These are phyloP conservation scores for Pachydiplax longipennis DNA, from an alignment of 2,888 invertebrate species.

Conservation along the genomic window DNA sequence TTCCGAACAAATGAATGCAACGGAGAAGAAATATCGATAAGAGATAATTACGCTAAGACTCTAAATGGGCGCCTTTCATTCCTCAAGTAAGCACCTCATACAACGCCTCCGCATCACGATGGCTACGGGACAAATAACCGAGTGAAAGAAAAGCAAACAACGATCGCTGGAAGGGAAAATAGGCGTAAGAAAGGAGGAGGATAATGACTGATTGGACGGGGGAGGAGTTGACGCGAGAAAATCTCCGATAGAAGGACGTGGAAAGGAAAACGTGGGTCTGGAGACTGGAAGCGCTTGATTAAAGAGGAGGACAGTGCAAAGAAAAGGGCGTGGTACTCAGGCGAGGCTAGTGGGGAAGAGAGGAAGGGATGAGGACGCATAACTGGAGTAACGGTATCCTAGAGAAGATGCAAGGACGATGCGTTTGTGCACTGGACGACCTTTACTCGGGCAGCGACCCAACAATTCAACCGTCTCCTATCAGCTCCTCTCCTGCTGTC, in stretches of 20 bases:
- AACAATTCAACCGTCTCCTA: background rate
- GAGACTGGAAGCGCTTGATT: background rate
- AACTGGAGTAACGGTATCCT: background rate
- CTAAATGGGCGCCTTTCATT: too few relatives aligned
- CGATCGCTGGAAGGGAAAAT: too few relatives aligned
- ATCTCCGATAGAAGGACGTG: background rate
- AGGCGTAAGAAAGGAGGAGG: too few relatives aligned
- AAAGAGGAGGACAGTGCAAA: background rate
- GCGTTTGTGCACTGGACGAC: background rate
- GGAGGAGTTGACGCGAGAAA: background rate
- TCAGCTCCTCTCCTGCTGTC: background rate
- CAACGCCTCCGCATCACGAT: too few relatives aligned
- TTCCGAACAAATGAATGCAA: too few relatives aligned
- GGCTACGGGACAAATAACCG: too few relatives aligned
- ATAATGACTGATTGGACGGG: too few relatives aligned
- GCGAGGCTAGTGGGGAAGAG: background rate
- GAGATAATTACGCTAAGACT: too few relatives aligned
- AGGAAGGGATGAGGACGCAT: background rate
- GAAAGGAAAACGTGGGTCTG: background rate
- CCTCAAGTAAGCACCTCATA: too few relatives aligned
- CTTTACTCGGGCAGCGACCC: background rate
- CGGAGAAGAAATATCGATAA: too few relatives aligned
- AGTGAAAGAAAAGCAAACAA: too few relatives aligned
- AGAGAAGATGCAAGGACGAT: background rate
- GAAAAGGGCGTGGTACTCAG: background rate